Percentiles rank a stretch among this genome's conserved stretches.
Conservation (phyloP, 2,888 invertebrate genomes). For the Diarsia mendica region DNA sequence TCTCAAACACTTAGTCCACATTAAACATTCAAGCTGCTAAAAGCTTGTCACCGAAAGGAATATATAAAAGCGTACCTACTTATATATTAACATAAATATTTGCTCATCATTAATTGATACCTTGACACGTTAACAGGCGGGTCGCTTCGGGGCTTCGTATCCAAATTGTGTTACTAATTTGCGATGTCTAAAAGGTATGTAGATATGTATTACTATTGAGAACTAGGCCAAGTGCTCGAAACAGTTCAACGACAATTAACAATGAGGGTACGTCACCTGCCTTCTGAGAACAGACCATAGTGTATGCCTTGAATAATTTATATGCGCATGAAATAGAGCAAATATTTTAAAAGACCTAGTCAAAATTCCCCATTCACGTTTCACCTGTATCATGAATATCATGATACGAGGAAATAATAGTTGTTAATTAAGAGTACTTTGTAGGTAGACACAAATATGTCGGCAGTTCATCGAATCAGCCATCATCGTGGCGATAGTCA, state of each 20-base stretch:
- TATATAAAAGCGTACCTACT: constrained; percentile 14
- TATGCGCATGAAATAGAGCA: background rate
- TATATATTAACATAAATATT: constrained; percentile 34
- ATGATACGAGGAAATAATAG: constrained; percentile 30
- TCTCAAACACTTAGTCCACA: constrained; percentile 16
- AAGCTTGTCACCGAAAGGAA: constrained; percentile 6
- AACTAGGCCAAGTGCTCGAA: constrained; percentile 47
- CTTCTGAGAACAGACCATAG: constrained; percentile 34
- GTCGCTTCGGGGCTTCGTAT: constrained; percentile 50
- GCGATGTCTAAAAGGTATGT: constrained; percentile 42
- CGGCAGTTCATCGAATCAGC: constrained; percentile 56
- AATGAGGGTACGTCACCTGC: constrained; percentile 33
- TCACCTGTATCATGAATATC: constrained; percentile 1
- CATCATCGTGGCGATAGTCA: constrained; percentile 41
- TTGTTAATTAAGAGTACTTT: constrained; percentile 26
- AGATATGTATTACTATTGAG: constrained; percentile 25
- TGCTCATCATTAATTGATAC: constrained; percentile 53
- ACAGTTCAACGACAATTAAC: constrained; percentile 49
- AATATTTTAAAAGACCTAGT: background rate
- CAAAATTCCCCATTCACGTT: background rate
- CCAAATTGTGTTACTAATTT: constrained; percentile 51
- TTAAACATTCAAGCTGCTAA: constrained; percentile 42
- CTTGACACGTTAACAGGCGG: constrained; percentile 43
- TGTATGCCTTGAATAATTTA: constrained; percentile 20
- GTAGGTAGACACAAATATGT: constrained; percentile 21